Base-by-base conservation (phyloP, 2,113 vertebrate species). In the Dasypus novemcinctus region DNA sequence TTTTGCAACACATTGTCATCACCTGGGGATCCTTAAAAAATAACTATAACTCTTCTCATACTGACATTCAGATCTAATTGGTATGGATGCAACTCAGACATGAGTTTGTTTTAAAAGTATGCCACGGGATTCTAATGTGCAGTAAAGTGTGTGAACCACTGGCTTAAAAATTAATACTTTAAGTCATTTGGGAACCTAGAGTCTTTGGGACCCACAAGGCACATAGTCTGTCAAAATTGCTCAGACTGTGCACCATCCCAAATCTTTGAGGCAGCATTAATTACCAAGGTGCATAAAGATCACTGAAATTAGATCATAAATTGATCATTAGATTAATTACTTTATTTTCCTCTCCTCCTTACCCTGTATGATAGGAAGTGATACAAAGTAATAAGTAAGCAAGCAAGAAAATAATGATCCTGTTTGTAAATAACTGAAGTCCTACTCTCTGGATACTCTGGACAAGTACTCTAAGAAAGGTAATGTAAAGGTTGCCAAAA, bases 401-500 rank as follows among this genome's bases (percentile, higher is more conserved):
- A 85, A 85, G 66, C 27, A 89, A 96, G 85, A 64, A n/a, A 20
- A 54, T 36, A 49, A 33, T 66, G 4, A 78, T 36, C 25, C 72
- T 88, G 79, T 68, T 85, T 71, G 27, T 74, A 90, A 87, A 78
- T 63, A 74, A 81, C 25, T 61, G 23, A 68, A 33, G 49, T 54
- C 92, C 36, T 66, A 36, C 61, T 93, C 46, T 15, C 64, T 75
- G 21, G 20, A 85, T 36, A 71, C 29, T 46, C 41, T 76, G 46
- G 31, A 86, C 7, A 18, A 87, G 52, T 43, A 7, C 21, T 86
- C 36, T 94, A 68, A 89, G 25, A 4, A 46, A 87, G 61, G 27
- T 29, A 90, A 93, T 52, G 7, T 17, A 89, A 84, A 95, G 21
- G 69, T 68, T 87, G 92, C 69, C 13, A 84, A 95, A 91, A 9